Conservation (phyloP, 2,888 invertebrate species). For the Oscheius myriophilus region DNA sequence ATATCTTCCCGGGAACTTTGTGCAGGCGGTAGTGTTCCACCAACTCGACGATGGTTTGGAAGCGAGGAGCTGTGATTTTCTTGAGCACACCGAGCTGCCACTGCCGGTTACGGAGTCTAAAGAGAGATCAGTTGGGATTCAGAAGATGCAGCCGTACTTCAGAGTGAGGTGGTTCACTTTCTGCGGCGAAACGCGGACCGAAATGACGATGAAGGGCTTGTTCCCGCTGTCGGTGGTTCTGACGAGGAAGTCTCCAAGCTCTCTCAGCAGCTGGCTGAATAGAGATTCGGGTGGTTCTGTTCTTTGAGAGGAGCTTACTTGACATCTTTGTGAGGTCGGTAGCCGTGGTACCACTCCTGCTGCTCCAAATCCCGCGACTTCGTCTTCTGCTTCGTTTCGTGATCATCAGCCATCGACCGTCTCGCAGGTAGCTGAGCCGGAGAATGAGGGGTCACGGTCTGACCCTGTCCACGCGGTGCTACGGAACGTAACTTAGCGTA, state of each 20-base stretch:
- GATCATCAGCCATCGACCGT: no score
- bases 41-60: background rate
- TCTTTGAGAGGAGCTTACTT: background rate
- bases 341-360: constrained; percentile 6
- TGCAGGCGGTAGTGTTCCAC: background rate
- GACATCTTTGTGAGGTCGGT: background rate
- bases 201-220: background rate
- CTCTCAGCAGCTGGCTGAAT: background rate
- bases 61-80: background rate
- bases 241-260: background rate
- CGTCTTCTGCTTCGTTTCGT: background rate
- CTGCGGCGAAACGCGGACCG: background rate
- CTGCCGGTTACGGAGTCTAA: background rate
- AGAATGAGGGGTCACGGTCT: no score
- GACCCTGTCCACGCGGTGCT: no score
- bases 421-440: no score
- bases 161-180: background rate
- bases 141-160: no score
- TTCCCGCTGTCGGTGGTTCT: background rate
- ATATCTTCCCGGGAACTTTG: background rate
- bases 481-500: no score
- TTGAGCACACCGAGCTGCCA: background rate
- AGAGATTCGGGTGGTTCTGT: no score
- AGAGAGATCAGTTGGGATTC: background rate
- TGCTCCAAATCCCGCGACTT: background rate